A percentile compares a stretch with the other conserved stretches of the same genome.
Evolutionary conservation across 2,797 vertebrate genomes (phyloP).

Genomic region (Tachyglossus aculeatus): DNA sequence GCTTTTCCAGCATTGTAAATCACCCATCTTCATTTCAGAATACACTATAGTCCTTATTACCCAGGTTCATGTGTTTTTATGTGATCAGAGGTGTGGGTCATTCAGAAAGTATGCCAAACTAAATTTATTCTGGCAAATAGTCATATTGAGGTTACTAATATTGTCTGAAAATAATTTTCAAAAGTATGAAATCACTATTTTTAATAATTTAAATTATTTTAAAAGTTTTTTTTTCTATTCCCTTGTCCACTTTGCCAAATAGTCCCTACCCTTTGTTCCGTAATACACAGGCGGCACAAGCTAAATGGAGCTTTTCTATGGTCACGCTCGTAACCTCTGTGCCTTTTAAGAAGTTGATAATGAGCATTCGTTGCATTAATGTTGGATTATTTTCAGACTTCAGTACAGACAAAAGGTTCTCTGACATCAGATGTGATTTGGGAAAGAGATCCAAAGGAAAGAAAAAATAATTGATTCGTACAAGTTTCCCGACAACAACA

Average conservation of each 20-base stretch:
- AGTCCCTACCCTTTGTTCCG: conserved; percentile 6
- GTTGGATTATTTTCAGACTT: conserved; percentile 55
- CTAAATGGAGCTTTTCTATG: conserved; percentile 52
- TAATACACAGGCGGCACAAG: conserved; percentile 11
- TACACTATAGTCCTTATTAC: not conserved
- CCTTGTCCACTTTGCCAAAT: conserved; percentile 7
- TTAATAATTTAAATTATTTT: conserved; percentile 14
- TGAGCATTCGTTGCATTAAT: conserved; percentile 30
- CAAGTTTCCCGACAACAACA: conserved; percentile 36
- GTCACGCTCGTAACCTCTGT: conserved; percentile 53
- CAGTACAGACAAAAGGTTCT: conserved; percentile 26
- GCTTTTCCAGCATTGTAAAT: too few relatives aligned
- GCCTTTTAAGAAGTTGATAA: conserved; percentile 59
- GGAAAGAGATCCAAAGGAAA: conserved; percentile 49
- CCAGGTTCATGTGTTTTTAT: not conserved
- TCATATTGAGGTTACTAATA: conserved; percentile 7
- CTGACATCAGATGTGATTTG: conserved; percentile 44
- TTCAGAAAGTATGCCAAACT: not conserved
- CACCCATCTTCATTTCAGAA: too few relatives aligned
- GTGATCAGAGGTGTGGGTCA: not conserved
- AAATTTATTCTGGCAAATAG: not conserved
- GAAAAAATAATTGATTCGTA: conserved; percentile 44
- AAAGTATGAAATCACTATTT: not conserved
- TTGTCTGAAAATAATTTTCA: not conserved
- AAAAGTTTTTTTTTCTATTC: not conserved